A percentile compares a stretch with the other conserved stretches of the same genome.
Conservation (phyloP, 2,888 invertebrate genomes). For the Agrenia bidenticulata region DNA sequence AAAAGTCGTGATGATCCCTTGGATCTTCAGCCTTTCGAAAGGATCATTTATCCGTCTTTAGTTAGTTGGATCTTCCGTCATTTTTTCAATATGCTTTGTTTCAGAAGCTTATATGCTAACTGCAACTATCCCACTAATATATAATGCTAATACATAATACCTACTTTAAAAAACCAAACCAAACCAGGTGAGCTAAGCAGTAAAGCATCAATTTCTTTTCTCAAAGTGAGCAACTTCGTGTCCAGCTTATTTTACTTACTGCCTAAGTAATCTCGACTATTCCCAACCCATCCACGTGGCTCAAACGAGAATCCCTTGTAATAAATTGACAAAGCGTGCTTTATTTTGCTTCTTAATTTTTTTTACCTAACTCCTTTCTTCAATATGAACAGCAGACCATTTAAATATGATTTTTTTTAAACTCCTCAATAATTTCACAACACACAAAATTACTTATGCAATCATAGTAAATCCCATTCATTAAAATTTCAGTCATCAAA, state of each 20-base stretch:
- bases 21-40: slow-evolving; percentile 29
- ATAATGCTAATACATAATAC: neutral
- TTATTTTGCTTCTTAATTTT: slow-evolving; percentile 41
- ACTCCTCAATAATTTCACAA: no score
- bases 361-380: neutral
- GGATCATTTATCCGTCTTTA: slow-evolving; percentile 39
- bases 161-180: neutral
- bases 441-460: no score
- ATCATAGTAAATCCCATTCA: no score
- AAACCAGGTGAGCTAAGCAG: slow-evolving; percentile 1
- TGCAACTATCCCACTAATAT: neutral
- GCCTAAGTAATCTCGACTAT: slow-evolving; percentile 24
- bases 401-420: no score
- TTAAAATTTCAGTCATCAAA: no score
- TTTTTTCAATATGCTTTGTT: slow-evolving; percentile 5
- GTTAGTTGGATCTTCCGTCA: slow-evolving; percentile 1
- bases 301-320: slow-evolving; percentile 32
- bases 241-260: slow-evolving; percentile 28
- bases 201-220: slow-evolving; percentile 17
- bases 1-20: slow-evolving; percentile 45
- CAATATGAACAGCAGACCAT: slow-evolving; percentile 23
- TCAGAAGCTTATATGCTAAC: neutral
- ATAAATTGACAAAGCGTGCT: slow-evolving; percentile 49
- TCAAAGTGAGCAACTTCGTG: slow-evolving; percentile 30
- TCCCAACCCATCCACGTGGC: slow-evolving; percentile 42